Percentiles rank a stretch among this genome's conserved stretches.
Evolutionary conservation across 2,113 vertebrate genomes (phyloP).

Genomic region (Nipponia nippon): DNA sequence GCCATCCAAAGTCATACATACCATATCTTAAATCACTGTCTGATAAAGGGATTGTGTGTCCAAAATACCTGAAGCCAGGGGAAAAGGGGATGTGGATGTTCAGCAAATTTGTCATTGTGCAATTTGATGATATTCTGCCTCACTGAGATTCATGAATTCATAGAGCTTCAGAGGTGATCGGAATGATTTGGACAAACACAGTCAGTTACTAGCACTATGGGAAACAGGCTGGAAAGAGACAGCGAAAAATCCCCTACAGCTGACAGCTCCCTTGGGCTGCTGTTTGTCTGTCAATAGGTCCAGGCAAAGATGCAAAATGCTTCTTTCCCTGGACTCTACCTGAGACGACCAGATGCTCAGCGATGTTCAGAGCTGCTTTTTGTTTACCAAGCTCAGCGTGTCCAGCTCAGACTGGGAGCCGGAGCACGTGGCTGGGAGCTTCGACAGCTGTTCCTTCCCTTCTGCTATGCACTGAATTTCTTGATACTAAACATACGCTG

Average conservation of each 20-base stretch:
- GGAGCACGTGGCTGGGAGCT: background rate
- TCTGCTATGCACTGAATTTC: background rate
- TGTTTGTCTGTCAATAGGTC: background rate
- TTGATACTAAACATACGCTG: background rate
- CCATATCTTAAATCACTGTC: background rate
- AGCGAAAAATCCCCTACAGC: background rate
- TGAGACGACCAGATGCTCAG: background rate
- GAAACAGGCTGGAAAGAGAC: background rate
- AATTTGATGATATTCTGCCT: background rate
- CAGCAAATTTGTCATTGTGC: background rate
- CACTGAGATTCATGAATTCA: background rate
- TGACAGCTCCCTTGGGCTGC: background rate
- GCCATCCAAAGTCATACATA: background rate
- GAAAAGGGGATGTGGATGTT: background rate
- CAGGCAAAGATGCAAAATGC: background rate
- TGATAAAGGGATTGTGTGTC: background rate
- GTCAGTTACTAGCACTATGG: background rate
- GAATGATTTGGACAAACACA: background rate
- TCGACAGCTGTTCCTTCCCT: accelerated
- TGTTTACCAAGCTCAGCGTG: background rate
- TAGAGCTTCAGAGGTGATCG: background rate
- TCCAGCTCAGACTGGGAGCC: background rate
- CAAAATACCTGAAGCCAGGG: accelerated
- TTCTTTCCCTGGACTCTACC: background rate
- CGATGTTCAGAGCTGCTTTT: background rate